Evolutionary conservation across 2,797 vertebrate species (phyloP), one percentile per base, ranked within the genome.

Genomic region (Moxostoma hubbsi): DNA sequence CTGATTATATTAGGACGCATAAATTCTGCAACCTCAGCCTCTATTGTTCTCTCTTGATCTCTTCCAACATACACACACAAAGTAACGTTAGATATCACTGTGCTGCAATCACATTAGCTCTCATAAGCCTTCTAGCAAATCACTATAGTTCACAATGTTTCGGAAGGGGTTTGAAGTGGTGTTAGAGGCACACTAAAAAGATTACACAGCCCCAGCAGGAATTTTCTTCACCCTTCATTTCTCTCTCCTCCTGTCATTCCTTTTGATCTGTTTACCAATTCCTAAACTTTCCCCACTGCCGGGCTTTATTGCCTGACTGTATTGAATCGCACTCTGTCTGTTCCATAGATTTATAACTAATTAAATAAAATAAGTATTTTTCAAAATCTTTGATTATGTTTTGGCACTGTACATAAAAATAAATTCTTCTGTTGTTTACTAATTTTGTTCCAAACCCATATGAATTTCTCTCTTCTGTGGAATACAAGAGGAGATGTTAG

Each of bases 201-300:
- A 79, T 85, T 83, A 83, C 61, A 75, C 66, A 54, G 64, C 57
- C 75, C 81, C 81, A 75, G 79, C 76, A 83, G 81, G 75, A 49
- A 61, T 83, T 69, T 69, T 59, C 62, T 68, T 81, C 75, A 64
- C 79, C 68, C 73, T 78, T 69, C 64, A 77, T 80, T 83, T 66
- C 47, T 71, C 63, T 77, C 55, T 68, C 47, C 36, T 77, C 15
- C 24, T 72, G 72, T 80, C 66, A 5, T 85, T 78, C 50, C 61
- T 75, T 75, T 47, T 72, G 66, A 79, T 75, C 73, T 71, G 76
- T 80, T 81, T 78, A 73, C 62, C 49, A 61, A 24, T 72, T 54
- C 43, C 69, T 75, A 66, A 63, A 67, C 76, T 76, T 69, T 75
- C 75, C 24, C 72, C 76, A 63, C 73, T 73, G 57, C 15, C 18